Evolutionary conservation across 30 jellyfish, hydroid and myxozoan genomes (phyloP), one percentile per base, ranked within the genome.

Genomic region (Turritopsis dohrnii): DNA sequence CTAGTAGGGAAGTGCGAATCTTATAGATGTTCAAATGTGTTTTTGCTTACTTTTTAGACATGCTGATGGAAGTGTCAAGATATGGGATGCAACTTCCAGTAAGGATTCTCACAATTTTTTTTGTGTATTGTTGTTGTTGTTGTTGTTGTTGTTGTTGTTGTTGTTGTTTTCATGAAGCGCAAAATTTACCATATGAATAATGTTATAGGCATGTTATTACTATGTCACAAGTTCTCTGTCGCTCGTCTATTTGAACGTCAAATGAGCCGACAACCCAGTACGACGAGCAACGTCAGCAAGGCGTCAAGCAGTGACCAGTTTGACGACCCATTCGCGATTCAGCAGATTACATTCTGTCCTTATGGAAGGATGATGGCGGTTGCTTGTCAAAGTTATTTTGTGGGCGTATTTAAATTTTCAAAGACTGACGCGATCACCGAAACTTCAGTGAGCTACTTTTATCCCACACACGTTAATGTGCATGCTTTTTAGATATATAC

Each of bases 61-160:
- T 83, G 97, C 96, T 7, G 99, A 94, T 86, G 99, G 99, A 20
- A 72, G 90, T 71, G 90, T 94, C 75, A 94, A 89, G 72, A 89
- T 94, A 60, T 94, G 99, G 99, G 99, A 94, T 69, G 97, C 91
- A 8, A 85, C 96, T 3, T 89, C 99, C 72, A 89, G 99, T 94
- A 81, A 86, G 99, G 28, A 41, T 41, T 41, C 60, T 41, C 13
- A 22, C 21, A n/a, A 21, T 27, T 28, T 9, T 21, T 81, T 53
- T 69, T 52, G 19, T 27, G 9, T 74, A 52, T 19, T 26, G 69
- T 52, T 81, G 29, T 16, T 29, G 8, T 17, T 27, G 3, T 53
- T 24, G 28, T 24, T n/a, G 30, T 66, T 66, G 28, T 22, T n/a
- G 30, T n/a, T 66, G 30, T 66, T 25, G 76, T 22, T 26, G 26